A percentile compares a stretch with the other conserved stretches of the same genome.
phyloP scores from a whole-genome alignment of 2,888 invertebrate genomes.

The Leptogaster cylindrica region DNA sequence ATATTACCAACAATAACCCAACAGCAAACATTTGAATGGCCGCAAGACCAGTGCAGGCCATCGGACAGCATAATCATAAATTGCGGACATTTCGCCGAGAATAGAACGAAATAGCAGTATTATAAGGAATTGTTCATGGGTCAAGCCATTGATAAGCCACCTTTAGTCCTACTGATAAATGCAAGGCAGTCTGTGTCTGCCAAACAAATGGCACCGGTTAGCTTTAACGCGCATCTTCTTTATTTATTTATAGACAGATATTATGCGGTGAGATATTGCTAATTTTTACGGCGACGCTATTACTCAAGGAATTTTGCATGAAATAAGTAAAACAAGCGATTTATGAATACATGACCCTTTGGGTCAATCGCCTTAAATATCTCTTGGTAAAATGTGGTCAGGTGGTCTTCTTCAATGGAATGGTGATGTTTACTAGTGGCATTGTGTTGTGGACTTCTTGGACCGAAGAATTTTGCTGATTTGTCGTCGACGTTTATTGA shows the following conservation, averaged over 20 bases:
- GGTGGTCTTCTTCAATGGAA: conserved; percentile 40
- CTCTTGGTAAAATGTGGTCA: conserved; percentile 43
- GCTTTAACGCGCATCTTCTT: conserved; percentile 22
- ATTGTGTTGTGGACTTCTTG: too few species aligned
- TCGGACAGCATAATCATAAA: conserved; percentile 20
- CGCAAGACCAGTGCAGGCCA: conserved; percentile 10
- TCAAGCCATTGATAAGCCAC: conserved; percentile 36
- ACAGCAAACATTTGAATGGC: conserved; percentile 22
- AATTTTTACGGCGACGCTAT: conserved; percentile 32
- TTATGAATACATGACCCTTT: conserved; percentile 44
- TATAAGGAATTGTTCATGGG: conserved; percentile 36
- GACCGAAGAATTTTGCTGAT: conserved; percentile 42
- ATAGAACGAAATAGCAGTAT: conserved; percentile 29
- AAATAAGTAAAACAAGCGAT: conserved; percentile 37
- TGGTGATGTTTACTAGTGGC: too few species aligned
- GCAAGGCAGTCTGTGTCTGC: neutral
- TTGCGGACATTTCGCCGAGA: conserved; percentile 21
- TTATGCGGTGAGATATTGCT: conserved; percentile 30
- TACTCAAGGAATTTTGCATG: conserved; percentile 25
- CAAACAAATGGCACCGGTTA: conserved; percentile 12
- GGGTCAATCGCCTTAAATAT: conserved; percentile 45
- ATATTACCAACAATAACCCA: too few species aligned
- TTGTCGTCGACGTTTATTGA: conserved; percentile 48
- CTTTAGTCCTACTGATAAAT: conserved; percentile 7
- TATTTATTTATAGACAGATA: conserved; percentile 31